phyloP scores from a whole-genome alignment of 2,888 invertebrate genomes.

The Trissolcus japonicus region DNA sequence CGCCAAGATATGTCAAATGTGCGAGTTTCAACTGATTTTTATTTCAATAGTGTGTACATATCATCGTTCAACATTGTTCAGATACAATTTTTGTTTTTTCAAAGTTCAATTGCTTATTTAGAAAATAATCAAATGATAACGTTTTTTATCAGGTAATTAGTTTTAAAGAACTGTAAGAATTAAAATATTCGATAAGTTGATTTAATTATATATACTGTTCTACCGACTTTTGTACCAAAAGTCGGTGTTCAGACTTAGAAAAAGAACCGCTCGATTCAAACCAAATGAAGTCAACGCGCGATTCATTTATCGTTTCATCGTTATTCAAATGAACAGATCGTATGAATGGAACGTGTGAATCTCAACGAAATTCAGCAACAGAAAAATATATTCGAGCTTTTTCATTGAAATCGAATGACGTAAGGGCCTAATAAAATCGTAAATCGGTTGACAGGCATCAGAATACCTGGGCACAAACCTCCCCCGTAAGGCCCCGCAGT shows the following conservation, averaged over 20 bases:
- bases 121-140: too few relatives aligned
- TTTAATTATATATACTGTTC: too few relatives aligned
- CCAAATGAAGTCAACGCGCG: slow-evolving; percentile 32
- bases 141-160: too few relatives aligned
- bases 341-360: slow-evolving; percentile 51
- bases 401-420: slow-evolving; percentile 71
- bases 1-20: slow-evolving; percentile 1
- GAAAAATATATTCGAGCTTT: slow-evolving; percentile 21
- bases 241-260: too few relatives aligned
- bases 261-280: slow-evolving; percentile 13
- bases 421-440: slow-evolving; percentile 75
- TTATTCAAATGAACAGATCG: slow-evolving; percentile 40
- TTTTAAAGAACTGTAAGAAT: too few relatives aligned
- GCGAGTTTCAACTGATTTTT: slow-evolving; percentile 19
- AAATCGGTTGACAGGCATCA: slow-evolving; percentile 71
- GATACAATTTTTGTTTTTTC: too few relatives aligned
- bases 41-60: background rate
- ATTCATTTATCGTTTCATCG: slow-evolving; percentile 39
- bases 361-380: slow-evolving; percentile 36
- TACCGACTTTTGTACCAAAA: too few relatives aligned
- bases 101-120: too few relatives aligned
- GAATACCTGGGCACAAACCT: slow-evolving; percentile 66
- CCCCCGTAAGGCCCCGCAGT: slow-evolving; percentile 68
- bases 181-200: too few relatives aligned
- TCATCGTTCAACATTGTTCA: background rate